These are phyloP conservation scores for rabbit (Oryctolagus cuniculus) DNA, from an alignment of 2,113 vertebrate species.

Conservation along the genomic window DNA sequence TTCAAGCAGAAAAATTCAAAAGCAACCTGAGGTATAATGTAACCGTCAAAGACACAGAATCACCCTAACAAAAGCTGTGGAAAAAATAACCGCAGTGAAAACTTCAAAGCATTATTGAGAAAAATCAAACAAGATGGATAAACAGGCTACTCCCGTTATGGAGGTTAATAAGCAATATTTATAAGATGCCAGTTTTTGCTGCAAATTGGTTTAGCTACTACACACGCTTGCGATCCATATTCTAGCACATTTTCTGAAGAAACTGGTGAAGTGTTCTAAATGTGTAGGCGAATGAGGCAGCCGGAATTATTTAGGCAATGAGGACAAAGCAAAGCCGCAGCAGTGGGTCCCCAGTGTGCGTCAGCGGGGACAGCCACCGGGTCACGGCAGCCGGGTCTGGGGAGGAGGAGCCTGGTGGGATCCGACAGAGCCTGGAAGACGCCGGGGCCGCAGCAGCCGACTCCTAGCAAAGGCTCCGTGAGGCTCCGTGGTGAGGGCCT, in stretches of 20 bases:
- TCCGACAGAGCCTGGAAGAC: no score
- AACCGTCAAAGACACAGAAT: background rate
- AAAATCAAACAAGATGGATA: background rate
- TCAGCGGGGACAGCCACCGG: no score
- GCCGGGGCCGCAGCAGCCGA: no score
- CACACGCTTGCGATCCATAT: background rate
- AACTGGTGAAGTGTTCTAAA: background rate
- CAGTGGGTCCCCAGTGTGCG: no score
- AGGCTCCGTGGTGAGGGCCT: no score
- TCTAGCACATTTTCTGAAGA: no score
- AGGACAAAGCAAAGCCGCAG: background rate
- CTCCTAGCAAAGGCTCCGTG: background rate
- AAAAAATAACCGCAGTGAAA: background rate
- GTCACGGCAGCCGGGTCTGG: rapidly evolving
- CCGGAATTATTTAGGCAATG: background rate
- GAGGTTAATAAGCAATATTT: background rate
- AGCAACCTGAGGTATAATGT: background rate
- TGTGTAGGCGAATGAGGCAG: background rate
- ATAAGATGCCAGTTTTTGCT: background rate
- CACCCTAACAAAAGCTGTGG: background rate
- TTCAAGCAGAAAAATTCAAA: background rate
- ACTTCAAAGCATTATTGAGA: background rate
- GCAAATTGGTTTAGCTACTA: background rate
- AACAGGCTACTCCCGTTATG: background rate
- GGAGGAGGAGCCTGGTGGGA: no score